phyloP scores from a whole-genome alignment of 2,113 vertebrate species.

The Atrichornis clamosus region DNA sequence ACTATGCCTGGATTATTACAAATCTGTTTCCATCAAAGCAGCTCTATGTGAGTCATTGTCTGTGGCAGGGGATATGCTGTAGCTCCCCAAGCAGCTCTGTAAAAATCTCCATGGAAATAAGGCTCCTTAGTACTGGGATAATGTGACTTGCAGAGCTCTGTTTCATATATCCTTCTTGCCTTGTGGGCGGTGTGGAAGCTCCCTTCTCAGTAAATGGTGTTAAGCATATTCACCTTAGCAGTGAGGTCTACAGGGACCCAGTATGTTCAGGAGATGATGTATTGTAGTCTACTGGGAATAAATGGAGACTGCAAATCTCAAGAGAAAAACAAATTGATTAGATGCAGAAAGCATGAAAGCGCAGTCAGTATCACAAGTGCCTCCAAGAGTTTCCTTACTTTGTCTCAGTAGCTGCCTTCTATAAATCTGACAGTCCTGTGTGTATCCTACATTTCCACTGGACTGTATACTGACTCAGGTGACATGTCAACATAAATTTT shows the following conservation, averaged over 20 bases:
- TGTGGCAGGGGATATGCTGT: neutral
- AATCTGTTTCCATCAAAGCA: neutral
- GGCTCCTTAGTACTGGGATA: neutral
- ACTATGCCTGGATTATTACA: neutral
- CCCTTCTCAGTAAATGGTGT: neutral
- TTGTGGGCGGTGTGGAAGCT: neutral
- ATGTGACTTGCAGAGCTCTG: neutral
- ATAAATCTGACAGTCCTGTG: neutral
- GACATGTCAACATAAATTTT: neutral
- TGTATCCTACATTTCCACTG: neutral
- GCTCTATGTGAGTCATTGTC: neutral
- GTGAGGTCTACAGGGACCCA: neutral
- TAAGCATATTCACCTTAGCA: neutral
- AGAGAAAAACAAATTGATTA: neutral
- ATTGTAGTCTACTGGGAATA: constrained; percentile 20
- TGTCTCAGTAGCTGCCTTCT: constrained; percentile 37
- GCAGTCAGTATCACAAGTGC: neutral
- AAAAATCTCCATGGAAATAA: constrained; percentile 3
- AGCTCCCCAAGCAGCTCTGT: neutral
- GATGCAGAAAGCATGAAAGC: neutral
- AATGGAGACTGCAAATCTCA: constrained; percentile 43
- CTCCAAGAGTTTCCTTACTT: constrained; percentile 34
- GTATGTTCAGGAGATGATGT: constrained; percentile 12
- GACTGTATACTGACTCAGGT: neutral
- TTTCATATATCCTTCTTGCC: neutral